These are phyloP conservation scores for Ginglymostoma cirratum DNA, from an alignment of 2,113 vertebrate species.

Conservation along the genomic window DNA sequence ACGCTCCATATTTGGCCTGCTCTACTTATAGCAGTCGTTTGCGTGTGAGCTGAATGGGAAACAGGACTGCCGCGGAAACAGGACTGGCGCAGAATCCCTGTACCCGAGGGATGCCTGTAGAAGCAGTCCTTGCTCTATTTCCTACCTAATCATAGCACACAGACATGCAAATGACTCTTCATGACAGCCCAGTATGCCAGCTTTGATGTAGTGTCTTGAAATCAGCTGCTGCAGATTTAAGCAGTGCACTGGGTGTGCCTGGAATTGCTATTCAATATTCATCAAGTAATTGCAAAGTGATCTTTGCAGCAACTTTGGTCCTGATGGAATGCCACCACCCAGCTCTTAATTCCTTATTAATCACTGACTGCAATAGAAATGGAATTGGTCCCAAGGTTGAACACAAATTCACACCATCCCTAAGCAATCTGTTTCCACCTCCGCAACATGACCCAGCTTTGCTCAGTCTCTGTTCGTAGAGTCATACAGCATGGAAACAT, in stretches of 20 bases:
- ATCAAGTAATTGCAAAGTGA: background rate
- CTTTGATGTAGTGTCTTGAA: background rate
- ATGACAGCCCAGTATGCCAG: background rate
- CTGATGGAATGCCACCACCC: background rate
- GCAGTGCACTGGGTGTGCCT: background rate
- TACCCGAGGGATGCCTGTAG: background rate
- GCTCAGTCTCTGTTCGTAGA: too few species aligned
- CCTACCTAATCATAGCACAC: background rate
- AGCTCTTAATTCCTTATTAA: background rate
- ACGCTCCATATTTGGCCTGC: background rate
- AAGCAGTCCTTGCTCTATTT: background rate
- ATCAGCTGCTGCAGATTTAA: background rate
- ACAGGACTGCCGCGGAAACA: background rate
- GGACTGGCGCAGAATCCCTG: background rate
- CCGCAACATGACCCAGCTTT: too few species aligned
- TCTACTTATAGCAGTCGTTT: background rate
- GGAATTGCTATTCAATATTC: background rate
- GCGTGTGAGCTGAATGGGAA: background rate
- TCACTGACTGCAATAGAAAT: background rate
- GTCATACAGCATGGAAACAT: too few species aligned
- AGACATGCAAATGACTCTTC: background rate
- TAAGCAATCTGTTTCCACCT: too few species aligned
- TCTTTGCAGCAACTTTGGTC: background rate
- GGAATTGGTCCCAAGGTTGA: background rate
- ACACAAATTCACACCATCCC: background rate